Evolutionary conservation across 2,888 invertebrate species (phyloP).

Genomic region (Amaurobius ferox): DNA sequence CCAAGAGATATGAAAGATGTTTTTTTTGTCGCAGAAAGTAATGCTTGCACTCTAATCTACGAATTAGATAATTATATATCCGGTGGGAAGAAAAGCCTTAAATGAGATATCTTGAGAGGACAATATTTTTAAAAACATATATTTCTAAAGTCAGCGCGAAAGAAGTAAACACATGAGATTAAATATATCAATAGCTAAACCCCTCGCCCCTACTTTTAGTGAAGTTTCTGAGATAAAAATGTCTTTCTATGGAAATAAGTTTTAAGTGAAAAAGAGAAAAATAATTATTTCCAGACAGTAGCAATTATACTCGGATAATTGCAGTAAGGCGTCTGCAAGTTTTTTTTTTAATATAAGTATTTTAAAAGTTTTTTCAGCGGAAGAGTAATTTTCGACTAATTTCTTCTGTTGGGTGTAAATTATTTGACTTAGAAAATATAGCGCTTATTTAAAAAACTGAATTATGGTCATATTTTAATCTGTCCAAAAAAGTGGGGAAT

Average conservation of each 20-base stretch:
- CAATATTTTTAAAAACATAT: background rate
- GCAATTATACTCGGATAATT: conserved; percentile 2
- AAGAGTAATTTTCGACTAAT: no score
- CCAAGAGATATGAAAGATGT: no score
- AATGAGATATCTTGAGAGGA: background rate
- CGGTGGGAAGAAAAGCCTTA: background rate
- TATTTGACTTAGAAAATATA: no score
- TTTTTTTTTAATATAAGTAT: no score
- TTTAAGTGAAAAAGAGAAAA: background rate
- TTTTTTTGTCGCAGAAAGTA: background rate
- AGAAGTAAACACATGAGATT: background rate
- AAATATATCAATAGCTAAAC: background rate
- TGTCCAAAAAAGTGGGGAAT: no score
- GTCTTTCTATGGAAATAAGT: background rate
- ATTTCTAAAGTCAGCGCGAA: background rate
- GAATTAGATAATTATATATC: background rate
- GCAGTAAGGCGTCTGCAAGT: background rate
- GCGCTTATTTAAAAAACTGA: no score
- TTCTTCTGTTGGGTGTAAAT: no score
- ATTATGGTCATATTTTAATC: no score
- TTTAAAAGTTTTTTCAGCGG: no score
- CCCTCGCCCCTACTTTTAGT: background rate
- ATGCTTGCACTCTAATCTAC: background rate
- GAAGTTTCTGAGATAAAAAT: background rate
- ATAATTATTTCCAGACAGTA: background rate